Evolutionary conservation across 92 coral and sea anemone genomes (phyloP).

Genomic region (Phenganax stokvisi): DNA sequence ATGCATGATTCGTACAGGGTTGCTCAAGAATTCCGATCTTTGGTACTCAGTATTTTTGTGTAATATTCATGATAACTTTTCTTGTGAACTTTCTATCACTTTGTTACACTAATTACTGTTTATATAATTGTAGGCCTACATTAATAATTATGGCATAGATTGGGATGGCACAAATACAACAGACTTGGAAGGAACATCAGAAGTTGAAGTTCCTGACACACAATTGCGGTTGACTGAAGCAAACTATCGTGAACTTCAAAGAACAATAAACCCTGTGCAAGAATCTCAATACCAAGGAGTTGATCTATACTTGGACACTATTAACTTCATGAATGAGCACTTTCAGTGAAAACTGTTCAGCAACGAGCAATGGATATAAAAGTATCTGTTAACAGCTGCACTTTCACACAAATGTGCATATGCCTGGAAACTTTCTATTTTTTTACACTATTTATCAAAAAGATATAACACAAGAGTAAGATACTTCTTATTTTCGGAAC

Average conservation of each 20-base stretch:
- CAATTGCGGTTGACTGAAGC: neutral
- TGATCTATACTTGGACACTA: constrained; percentile 4
- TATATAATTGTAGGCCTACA: neutral
- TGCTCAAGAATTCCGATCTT: constrained; percentile 18
- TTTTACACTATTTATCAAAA: no score
- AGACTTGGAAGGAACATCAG: constrained; percentile 3
- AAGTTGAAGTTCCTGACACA: constrained; percentile 2
- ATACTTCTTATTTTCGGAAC: no score
- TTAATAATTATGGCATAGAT: constrained; percentile 19
- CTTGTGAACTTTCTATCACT: neutral
- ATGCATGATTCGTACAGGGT: constrained; percentile 27
- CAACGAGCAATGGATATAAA: no score
- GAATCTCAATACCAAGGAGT: constrained; percentile 20
- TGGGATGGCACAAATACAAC: constrained; percentile 17
- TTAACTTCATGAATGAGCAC: constrained; percentile 11
- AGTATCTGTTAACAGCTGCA: neutral
- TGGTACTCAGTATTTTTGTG: neutral
- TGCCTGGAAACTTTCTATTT: no score
- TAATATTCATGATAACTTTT: neutral
- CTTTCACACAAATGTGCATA: neutral
- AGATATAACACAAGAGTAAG: no score
- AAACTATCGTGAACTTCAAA: neutral
- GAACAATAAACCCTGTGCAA: constrained; percentile 2
- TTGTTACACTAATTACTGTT: neutral
- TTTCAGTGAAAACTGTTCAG: neutral